Percentiles rank a stretch among this genome's conserved stretches.
Conservation (phyloP, 2,113 vertebrate genomes). For the Myotis yumanensis region DNA sequence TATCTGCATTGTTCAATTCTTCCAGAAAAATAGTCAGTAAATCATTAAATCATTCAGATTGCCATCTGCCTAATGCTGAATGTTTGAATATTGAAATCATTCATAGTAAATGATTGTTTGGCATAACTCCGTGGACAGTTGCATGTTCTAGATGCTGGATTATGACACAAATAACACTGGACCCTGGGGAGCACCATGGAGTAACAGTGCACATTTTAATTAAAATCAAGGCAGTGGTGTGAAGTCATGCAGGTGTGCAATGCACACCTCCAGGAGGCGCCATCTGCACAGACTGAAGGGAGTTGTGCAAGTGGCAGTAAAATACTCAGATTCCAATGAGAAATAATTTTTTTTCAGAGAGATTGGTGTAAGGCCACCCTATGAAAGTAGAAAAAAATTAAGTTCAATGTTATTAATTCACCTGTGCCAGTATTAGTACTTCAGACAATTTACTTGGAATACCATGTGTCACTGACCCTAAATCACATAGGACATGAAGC, state of each 20-base stretch:
- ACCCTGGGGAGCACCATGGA: neutral
- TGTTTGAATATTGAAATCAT: slow-evolving; percentile 60
- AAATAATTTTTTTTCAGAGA: slow-evolving; percentile 5
- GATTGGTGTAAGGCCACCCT: neutral
- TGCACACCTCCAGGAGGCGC: neutral
- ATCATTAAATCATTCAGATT: slow-evolving; percentile 47
- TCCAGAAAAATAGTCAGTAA: slow-evolving; percentile 43
- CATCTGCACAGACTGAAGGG: neutral
- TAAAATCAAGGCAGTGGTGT: neutral
- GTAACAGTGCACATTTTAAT: slow-evolving; percentile 39
- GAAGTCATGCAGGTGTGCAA: neutral
- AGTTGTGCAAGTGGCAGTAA: neutral
- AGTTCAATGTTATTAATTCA: neutral
- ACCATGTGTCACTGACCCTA: too few relatives aligned
- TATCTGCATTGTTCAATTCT: neutral
- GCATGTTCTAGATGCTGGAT: slow-evolving; percentile 36
- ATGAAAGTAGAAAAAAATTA: slow-evolving; percentile 2
- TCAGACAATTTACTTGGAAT: neutral
- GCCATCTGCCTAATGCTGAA: slow-evolving; percentile 7
- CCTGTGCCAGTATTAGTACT: neutral
- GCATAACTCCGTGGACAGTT: slow-evolving; percentile 45
- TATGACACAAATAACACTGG: slow-evolving; percentile 39
- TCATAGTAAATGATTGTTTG: slow-evolving; percentile 54
- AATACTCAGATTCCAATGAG: neutral
- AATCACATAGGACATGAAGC: neutral